phyloP scores from a whole-genome alignment of 2,888 invertebrate species.

The Thymelicus lineola region DNA sequence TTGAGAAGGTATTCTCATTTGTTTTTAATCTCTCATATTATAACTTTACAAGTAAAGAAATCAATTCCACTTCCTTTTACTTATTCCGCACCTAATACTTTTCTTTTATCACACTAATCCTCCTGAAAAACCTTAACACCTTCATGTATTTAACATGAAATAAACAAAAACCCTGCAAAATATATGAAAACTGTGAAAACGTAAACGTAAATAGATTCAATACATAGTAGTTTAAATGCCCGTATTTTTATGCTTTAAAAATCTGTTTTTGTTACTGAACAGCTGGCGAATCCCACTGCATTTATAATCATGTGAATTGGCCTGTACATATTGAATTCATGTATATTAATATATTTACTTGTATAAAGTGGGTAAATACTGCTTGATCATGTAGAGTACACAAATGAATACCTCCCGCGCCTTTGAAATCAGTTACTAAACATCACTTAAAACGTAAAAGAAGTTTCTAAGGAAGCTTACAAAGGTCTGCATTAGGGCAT shows the following conservation, averaged over 20 bases:
- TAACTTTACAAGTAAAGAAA: no score
- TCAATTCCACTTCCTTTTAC: no score
- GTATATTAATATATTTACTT: constrained; percentile 2
- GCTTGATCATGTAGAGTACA: neutral
- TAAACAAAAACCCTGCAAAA: neutral
- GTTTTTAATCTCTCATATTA: no score
- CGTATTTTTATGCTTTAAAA: constrained; percentile 28
- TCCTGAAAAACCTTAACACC: no score
- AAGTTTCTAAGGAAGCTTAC: neutral
- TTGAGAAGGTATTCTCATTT: no score
- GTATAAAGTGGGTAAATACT: neutral
- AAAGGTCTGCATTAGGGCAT: neutral
- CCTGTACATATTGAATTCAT: neutral
- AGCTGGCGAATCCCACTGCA: constrained; percentile 30
- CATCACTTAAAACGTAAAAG: neutral
- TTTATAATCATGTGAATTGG: constrained; percentile 26
- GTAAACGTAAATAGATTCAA: constrained; percentile 5
- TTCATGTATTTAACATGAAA: no score
- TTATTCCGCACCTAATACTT: no score
- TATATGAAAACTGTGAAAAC: neutral
- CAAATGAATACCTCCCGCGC: neutral
- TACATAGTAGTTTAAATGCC: neutral
- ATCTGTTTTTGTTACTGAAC: constrained; percentile 29
- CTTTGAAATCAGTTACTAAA: neutral
- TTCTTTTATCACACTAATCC: no score